phyloP scores from a whole-genome alignment of 2,888 invertebrate species.

The Augiades crinisus region DNA sequence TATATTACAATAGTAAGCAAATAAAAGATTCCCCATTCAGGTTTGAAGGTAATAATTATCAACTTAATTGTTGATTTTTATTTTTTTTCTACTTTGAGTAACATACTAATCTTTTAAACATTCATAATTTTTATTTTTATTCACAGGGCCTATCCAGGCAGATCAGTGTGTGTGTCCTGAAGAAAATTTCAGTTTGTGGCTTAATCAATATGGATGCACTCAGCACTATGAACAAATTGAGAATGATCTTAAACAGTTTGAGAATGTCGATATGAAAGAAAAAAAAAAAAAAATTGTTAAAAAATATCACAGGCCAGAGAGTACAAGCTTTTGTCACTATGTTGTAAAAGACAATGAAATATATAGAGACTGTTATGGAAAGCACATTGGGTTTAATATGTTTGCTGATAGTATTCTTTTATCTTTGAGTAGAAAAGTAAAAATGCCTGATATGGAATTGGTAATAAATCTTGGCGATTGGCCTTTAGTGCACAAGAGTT shows the following conservation, averaged over 20 bases:
- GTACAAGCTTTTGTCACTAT: slow-evolving; percentile 95
- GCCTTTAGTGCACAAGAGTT: slow-evolving; percentile 87
- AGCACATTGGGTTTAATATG: slow-evolving; percentile 97
- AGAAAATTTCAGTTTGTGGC: slow-evolving; percentile 83
- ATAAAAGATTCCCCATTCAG: slow-evolving; percentile 84
- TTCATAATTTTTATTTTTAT: slow-evolving; percentile 18
- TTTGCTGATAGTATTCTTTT: slow-evolving; percentile 94
- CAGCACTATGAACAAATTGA: slow-evolving; percentile 85
- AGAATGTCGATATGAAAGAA: slow-evolving; percentile 85
- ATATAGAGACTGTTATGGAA: slow-evolving; percentile 94
- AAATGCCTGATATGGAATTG: slow-evolving; percentile 93
- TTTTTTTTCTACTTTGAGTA: neutral
- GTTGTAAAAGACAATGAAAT: slow-evolving; percentile 90
- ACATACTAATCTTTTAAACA: neutral
- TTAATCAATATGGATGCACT: slow-evolving; percentile 84
- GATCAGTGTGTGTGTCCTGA: slow-evolving; percentile 94
- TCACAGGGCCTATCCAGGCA: slow-evolving; percentile 85
- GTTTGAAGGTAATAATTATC: slow-evolving; percentile 84
- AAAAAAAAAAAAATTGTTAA: slow-evolving; percentile 84
- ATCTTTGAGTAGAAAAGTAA: slow-evolving; percentile 89
- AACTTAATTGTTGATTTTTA: neutral
- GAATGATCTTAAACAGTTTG: slow-evolving; percentile 86
- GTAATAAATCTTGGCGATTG: slow-evolving; percentile 97
- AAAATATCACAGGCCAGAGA: slow-evolving; percentile 88
- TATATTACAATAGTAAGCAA: slow-evolving; percentile 84